phyloP scores from a whole-genome alignment of 2,888 invertebrate genomes.

The Mycalesis mineus region DNA sequence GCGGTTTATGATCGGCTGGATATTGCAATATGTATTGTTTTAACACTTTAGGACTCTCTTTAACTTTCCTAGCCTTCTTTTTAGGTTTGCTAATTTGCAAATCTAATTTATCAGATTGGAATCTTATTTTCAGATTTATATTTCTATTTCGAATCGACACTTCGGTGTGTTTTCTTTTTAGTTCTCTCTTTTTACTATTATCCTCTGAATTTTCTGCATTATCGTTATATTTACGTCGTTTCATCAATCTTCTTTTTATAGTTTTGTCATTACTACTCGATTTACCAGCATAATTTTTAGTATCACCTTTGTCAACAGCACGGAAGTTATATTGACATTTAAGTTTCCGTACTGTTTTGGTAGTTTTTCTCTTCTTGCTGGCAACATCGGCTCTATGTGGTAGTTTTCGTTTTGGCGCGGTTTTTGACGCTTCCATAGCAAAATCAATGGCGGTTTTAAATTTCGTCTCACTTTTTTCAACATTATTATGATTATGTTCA shows the following conservation, averaged over 20 bases:
- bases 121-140: constrained; percentile 52
- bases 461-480: constrained; percentile 4
- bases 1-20: constrained; percentile 17
- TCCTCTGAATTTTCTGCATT: neutral
- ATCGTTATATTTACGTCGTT: neutral
- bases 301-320: neutral
- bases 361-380: constrained; percentile 17
- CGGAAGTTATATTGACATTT: neutral
- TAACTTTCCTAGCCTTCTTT: constrained; percentile 12
- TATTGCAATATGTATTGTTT: constrained; percentile 58
- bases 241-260: neutral
- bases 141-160: constrained; percentile 31
- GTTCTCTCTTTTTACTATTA: neutral
- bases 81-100: constrained; percentile 39
- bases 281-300: neutral
- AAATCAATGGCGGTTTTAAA: neutral
- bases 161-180: constrained; percentile 23
- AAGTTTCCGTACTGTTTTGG: constrained; percentile 9
- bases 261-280: neutral
- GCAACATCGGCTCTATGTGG: constrained; percentile 19
- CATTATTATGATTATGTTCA: neutral
- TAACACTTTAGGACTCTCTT: constrained; percentile 23
- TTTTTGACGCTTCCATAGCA: constrained; percentile 11
- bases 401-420: constrained; percentile 24
- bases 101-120: constrained; percentile 41